Percentiles rank a stretch among this genome's conserved stretches.
phyloP scores from a whole-genome alignment of 2,888 invertebrate genomes.

The Drosophila mulleri region DNA sequence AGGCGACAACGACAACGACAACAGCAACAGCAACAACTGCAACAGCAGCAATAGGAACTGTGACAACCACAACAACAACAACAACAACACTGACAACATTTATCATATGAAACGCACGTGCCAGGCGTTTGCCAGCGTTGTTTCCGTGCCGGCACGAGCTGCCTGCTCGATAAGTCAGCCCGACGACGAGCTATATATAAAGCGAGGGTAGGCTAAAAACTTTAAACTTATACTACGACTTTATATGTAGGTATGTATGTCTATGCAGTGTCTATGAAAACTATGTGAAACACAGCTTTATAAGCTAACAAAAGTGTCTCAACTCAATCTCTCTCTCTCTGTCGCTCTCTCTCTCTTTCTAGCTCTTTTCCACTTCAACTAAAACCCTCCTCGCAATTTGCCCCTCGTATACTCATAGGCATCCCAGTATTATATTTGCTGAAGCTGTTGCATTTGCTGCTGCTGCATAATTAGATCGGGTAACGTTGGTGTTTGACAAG shows the following conservation, averaged over 20 bases:
- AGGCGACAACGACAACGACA: slow-evolving; percentile 30
- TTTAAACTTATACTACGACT: background rate
- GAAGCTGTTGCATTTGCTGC: slow-evolving; percentile 38
- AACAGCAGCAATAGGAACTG: background rate
- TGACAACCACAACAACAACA: slow-evolving; percentile 8
- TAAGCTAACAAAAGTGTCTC: background rate
- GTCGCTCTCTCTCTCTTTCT: background rate
- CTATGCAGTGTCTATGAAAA: background rate
- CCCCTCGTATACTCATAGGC: background rate
- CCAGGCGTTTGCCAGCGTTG: slow-evolving; percentile 71
- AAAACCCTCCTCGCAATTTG: slow-evolving; percentile 16
- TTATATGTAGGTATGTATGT: too few species aligned
- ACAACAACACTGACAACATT: slow-evolving; percentile 61
- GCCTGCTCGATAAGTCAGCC: slow-evolving; percentile 54
- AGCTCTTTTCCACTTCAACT: too few species aligned
- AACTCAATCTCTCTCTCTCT: background rate
- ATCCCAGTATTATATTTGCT: slow-evolving; percentile 19
- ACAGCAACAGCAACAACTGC: slow-evolving; percentile 9
- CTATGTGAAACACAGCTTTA: background rate
- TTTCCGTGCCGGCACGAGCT: slow-evolving; percentile 55
- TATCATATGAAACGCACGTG: slow-evolving; percentile 78
- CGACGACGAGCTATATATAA: slow-evolving; percentile 17
- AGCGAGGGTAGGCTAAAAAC: slow-evolving; percentile 26
- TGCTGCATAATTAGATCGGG: slow-evolving; percentile 42
- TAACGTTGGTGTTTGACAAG: slow-evolving; percentile 15